Conservation (phyloP, 2,888 invertebrate genomes). For the Polymixis flavicincta region DNA sequence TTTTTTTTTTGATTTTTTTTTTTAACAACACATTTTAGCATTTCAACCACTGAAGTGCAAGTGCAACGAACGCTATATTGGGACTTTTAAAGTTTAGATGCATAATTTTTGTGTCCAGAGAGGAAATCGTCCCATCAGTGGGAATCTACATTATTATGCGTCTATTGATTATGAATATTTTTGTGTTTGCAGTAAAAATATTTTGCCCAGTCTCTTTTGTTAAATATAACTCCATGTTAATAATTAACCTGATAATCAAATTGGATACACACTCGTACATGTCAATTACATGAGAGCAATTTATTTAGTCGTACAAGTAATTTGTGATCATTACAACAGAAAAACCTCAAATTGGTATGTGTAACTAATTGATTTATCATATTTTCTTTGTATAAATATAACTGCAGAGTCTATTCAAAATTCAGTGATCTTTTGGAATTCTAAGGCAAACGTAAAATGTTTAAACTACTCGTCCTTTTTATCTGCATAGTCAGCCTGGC, state of each 20-base stretch:
- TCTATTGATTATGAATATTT: background rate
- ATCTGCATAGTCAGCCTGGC: background rate
- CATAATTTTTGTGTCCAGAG: background rate
- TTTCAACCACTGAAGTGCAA: too few relatives aligned
- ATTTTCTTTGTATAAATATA: background rate
- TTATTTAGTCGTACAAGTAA: too few relatives aligned
- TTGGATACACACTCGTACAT: background rate
- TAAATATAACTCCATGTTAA: background rate
- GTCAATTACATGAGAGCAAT: too few relatives aligned
- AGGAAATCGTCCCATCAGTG: background rate
- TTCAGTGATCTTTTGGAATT: background rate
- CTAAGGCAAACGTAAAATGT: background rate
- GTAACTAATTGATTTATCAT: background rate
- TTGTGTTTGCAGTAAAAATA: background rate
- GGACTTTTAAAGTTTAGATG: too few relatives aligned
- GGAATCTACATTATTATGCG: background rate
- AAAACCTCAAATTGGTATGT: background rate
- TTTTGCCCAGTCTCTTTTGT: background rate
- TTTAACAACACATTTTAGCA: too few relatives aligned
- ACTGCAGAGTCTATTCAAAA: too few relatives aligned
- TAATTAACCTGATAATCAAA: background rate
- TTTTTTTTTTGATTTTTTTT: too few relatives aligned
- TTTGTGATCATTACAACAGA: background rate
- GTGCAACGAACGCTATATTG: too few relatives aligned
- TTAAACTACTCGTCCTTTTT: conserved; percentile 1